A percentile compares a stretch with the other conserved stretches of the same genome.
Evolutionary conservation across 1,140 invertebrate genomes (phyloP).

Genomic region (Parapsyche elsis): DNA sequence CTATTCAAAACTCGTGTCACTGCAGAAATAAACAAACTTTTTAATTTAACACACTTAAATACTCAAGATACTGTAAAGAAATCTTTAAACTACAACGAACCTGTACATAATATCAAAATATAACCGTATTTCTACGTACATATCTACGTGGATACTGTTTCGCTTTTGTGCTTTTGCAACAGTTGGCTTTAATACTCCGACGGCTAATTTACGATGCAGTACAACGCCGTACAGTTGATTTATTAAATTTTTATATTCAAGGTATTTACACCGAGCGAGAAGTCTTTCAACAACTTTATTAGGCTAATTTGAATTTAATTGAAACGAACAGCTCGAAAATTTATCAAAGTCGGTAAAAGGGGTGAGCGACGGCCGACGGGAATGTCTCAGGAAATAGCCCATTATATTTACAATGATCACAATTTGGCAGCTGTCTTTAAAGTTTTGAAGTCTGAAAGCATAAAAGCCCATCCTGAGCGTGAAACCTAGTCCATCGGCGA

Average conservation of each 20-base stretch:
- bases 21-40: neutral
- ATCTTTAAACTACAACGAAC: no score
- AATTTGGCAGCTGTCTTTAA: slow-evolving; percentile 75
- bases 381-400: neutral
- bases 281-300: no score
- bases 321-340: neutral
- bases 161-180: neutral
- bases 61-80: no score
- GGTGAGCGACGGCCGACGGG: neutral
- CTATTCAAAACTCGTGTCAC: no score
- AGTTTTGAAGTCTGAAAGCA: slow-evolving; percentile 82
- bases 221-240: no score
- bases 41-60: no score
- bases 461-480: slow-evolving; percentile 66
- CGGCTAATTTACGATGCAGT: neutral
- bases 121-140: no score
- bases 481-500: slow-evolving; percentile 83
- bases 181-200: neutral
- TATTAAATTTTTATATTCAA: no score
- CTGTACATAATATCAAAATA: no score
- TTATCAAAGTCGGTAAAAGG: neutral
- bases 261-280: neutral
- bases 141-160: neutral
- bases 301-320: slow-evolving; percentile 8
- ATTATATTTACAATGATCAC: slow-evolving; percentile 15